Evolutionary conservation across 1,140 invertebrate genomes (phyloP).

Genomic region (Eurosta solidaginis): DNA sequence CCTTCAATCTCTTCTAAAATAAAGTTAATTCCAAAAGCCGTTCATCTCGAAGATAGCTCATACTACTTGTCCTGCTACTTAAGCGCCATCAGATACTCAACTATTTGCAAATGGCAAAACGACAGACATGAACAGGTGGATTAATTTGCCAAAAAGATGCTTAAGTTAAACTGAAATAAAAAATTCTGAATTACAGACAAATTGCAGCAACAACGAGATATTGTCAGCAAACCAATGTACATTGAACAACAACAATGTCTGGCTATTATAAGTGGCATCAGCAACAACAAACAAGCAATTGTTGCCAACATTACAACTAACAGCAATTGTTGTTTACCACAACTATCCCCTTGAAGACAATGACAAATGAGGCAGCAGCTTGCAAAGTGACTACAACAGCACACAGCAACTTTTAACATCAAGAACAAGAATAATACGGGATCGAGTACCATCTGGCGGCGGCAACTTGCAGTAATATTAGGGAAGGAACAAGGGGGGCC

Average conservation of each 20-base stretch:
- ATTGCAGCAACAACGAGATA: not conserved
- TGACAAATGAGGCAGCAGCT: not conserved
- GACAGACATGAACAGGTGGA: constrained; percentile 14
- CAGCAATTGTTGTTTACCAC: not conserved
- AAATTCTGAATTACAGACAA: not conserved
- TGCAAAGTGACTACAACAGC: not conserved
- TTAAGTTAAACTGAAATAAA: not conserved
- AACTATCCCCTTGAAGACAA: not conserved
- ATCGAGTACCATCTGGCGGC: no score
- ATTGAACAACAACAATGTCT: not conserved
- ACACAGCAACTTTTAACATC: not conserved
- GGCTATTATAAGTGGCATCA: constrained; percentile 4
- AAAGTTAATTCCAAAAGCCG: not conserved
- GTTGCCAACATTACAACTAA: not conserved
- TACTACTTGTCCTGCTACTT: not conserved
- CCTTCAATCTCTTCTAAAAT: not conserved
- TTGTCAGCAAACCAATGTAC: not conserved
- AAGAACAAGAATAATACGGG: no score
- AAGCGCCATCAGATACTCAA: not conserved
- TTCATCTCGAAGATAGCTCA: not conserved
- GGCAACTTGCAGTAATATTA: no score
- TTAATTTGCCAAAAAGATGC: constrained; percentile 1
- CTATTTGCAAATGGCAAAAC: not conserved
- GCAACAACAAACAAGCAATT: constrained; percentile 16
- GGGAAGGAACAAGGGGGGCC: not conserved